These are phyloP conservation scores for Pseudorectes ferrugineus DNA, from an alignment of 2,113 vertebrate species.

Conservation along the genomic window DNA sequence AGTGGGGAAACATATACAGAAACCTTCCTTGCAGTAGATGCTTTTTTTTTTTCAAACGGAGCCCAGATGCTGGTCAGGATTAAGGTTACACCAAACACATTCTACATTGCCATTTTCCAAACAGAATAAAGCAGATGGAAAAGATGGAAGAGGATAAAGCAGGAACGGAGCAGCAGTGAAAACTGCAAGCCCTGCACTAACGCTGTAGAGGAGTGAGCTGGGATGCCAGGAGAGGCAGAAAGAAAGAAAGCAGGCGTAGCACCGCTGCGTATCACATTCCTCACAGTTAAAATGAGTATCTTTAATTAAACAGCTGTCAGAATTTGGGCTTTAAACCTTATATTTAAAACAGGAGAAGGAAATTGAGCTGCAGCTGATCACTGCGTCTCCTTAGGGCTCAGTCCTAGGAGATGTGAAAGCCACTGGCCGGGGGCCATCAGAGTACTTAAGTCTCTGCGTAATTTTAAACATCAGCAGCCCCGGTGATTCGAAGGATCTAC, in stretches of 20 bases:
- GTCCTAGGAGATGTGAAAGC: neutral
- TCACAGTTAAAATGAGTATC: neutral
- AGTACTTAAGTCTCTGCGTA: neutral
- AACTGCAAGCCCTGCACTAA: constrained; percentile 41
- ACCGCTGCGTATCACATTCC: neutral
- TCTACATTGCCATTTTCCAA: constrained; percentile 72
- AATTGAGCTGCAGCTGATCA: neutral
- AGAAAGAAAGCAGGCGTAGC: neutral
- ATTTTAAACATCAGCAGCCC: constrained; percentile 35
- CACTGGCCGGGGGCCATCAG: neutral
- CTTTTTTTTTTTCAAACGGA: constrained; percentile 21
- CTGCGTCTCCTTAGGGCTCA: neutral
- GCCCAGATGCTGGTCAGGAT: constrained; percentile 67
- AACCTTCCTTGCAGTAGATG: constrained; percentile 36
- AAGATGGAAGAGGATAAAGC: constrained; percentile 54
- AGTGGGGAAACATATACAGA: constrained; percentile 6
- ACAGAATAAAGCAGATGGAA: constrained; percentile 69
- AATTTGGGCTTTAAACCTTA: neutral
- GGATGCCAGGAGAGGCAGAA: neutral
- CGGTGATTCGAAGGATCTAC: constrained; percentile 5
- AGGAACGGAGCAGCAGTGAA: constrained; percentile 48
- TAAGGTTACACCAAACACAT: constrained; percentile 73
- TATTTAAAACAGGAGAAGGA: neutral
- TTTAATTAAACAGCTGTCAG: constrained; percentile 5
- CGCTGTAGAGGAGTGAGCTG: neutral